These are phyloP conservation scores for Plagodis dolabraria DNA, from an alignment of 2,888 invertebrate species.

Conservation along the genomic window DNA sequence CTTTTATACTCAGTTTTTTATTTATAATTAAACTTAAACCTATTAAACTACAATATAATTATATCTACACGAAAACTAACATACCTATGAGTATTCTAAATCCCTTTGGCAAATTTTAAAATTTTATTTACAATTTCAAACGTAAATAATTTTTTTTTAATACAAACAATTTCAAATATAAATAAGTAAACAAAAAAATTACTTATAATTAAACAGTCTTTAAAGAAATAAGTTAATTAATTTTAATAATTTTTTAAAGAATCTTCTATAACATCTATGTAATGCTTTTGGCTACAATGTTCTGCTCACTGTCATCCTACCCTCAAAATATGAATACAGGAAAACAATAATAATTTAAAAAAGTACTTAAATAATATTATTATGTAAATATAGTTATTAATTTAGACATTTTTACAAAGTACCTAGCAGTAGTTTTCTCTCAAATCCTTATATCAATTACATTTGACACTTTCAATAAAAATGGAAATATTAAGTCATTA, in stretches of 20 bases:
- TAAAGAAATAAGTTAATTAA: slow-evolving; percentile 37
- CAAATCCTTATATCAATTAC: slow-evolving; percentile 42
- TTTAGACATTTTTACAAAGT: neutral
- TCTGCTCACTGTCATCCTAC: too few species aligned
- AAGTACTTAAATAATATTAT: neutral
- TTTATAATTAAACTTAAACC: slow-evolving; percentile 30
- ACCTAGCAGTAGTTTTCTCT: neutral
- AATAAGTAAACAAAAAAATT: slow-evolving; percentile 31
- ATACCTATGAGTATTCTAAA: slow-evolving; percentile 58
- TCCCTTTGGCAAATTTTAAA: slow-evolving; percentile 69
- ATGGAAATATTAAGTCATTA: neutral
- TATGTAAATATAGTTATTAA: too few species aligned
- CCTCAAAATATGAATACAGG: too few species aligned
- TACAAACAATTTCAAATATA: slow-evolving; percentile 17
- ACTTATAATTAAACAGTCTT: slow-evolving; percentile 43
- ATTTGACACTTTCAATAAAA: neutral
- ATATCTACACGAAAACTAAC: slow-evolving; percentile 46
- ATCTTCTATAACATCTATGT: too few species aligned
- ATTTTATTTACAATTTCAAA: slow-evolving; percentile 62
- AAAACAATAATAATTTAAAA: slow-evolving; percentile 5
- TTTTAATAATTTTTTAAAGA: neutral
- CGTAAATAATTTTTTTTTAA: slow-evolving; percentile 9
- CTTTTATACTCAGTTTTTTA: slow-evolving; percentile 38
- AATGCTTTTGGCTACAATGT: too few species aligned
- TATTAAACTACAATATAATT: slow-evolving; percentile 30